A percentile compares a stretch with the other conserved stretches of the same genome.
phyloP scores from a whole-genome alignment of 2,113 vertebrate species.

The Uropsilus gracilis region DNA sequence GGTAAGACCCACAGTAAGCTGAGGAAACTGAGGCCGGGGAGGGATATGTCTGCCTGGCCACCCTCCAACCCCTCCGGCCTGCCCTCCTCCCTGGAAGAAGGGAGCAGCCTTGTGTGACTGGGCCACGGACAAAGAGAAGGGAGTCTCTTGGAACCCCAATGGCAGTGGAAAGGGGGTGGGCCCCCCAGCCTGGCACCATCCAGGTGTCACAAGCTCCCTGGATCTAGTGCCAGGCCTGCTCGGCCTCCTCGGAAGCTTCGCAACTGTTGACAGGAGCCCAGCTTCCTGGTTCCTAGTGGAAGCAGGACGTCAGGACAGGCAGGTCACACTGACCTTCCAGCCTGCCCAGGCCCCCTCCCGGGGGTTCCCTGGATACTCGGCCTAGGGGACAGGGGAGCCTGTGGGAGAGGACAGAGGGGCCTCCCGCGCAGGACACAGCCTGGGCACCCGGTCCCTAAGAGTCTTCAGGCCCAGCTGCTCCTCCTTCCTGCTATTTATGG shows the following conservation, averaged over 20 bases:
- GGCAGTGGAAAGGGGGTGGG: accelerated
- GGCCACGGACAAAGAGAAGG: neutral
- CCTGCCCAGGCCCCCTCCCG: neutral
- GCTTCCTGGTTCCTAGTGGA: constrained; percentile 41
- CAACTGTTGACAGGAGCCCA: neutral
- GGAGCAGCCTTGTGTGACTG: neutral
- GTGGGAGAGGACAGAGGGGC: neutral
- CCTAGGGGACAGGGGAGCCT: neutral
- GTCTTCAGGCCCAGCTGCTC: neutral
- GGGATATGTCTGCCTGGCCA: neutral
- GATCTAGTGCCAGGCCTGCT: neutral
- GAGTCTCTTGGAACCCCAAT: neutral
- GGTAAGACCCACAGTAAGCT: neutral
- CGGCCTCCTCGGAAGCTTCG: neutral
- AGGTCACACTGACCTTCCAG: neutral
- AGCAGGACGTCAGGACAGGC: neutral
- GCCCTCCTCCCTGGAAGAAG: neutral
- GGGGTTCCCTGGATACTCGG: neutral
- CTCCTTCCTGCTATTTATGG: constrained; percentile 6
- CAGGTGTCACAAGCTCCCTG: neutral
- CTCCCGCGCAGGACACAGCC: neutral
- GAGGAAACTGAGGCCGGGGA: constrained; percentile 5
- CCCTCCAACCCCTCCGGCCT: neutral
- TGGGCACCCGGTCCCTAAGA: neutral
- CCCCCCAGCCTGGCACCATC: neutral